Base-by-base conservation (phyloP, 2,888 invertebrate species). In the Meandrusa payeni region DNA sequence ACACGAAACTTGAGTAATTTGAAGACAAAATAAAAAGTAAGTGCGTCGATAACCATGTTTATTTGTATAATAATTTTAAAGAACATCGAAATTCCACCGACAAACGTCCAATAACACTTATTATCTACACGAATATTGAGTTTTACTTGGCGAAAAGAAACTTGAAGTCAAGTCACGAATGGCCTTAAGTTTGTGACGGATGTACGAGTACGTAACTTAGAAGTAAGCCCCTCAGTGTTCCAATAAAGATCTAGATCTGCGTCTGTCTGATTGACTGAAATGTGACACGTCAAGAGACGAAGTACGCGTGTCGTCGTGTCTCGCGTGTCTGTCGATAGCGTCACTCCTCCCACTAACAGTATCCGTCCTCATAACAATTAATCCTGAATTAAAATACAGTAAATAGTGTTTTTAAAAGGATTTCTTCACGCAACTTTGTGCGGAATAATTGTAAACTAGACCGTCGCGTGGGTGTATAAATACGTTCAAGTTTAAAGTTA, bases 341-440 rank as follows among this genome's bases (percentile, higher is more conserved):
- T 63, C 57, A 26, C 44, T 44, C 50, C 49, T 51, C 22, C 51
- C 50, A 50, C 57, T 49, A 51, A 48, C 48, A 34, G 44, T 26
- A 13, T 31, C 46, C 44, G 51, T 33, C n/a, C 49, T 50, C 39
- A 49, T 47, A 59, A 59, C 61, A 60, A 66, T 60, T 57, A 61
- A 61, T 58, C 44, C 48, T 55, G 51, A 54, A 61, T 60, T 57
- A 54, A 59, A 50, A 47, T 41, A 46, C 47, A 53, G 51, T 58
- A 54, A 57, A 59, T 52, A 41, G 38, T 47, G 36, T 47, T 48
- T 51, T 51, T 48, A 47, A 51, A 47, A 40, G 27, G 46, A 49
- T 51, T 47, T 51, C 29, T 32, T 42, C 48, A 48, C 48, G 48
- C 45, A 34, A 50, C 46, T 47, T 41, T 32, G 1, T 27, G 23